These are phyloP conservation scores for Physocephala rufipes DNA, from an alignment of 2,888 invertebrate genomes.

Conservation along the genomic window DNA sequence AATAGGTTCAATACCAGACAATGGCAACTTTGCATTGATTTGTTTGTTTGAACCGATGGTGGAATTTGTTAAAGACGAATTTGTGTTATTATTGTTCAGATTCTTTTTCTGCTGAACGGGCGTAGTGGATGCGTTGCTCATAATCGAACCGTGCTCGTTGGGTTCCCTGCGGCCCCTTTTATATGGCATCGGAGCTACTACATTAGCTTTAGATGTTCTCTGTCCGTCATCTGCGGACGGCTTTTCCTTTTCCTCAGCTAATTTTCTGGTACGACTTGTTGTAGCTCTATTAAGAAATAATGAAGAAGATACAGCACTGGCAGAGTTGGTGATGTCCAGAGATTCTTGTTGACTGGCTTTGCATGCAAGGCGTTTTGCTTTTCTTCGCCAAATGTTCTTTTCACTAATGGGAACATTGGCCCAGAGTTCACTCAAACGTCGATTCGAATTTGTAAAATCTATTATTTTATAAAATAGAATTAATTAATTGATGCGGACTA, in stretches of 20 bases:
- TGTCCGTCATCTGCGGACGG: constrained; percentile 25
- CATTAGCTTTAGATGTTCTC: constrained; percentile 18
- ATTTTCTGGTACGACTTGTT: constrained; percentile 58
- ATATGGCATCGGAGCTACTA: constrained; percentile 34
- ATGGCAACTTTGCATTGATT: constrained; percentile 33
- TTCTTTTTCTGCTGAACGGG: constrained; percentile 39
- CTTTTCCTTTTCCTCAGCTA: constrained; percentile 54
- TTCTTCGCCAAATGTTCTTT: constrained; percentile 81
- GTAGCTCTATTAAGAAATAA: constrained; percentile 59
- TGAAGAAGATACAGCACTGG: constrained; percentile 15
- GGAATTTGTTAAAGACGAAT: constrained; percentile 50
- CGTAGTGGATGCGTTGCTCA: constrained; percentile 12
- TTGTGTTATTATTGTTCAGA: constrained; percentile 52
- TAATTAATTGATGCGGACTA: too few species aligned
- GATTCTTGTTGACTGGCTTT: constrained; percentile 52
- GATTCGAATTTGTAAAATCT: constrained; percentile 86
- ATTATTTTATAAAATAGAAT: too few species aligned
- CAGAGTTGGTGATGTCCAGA: constrained; percentile 40
- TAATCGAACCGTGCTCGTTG: background rate
- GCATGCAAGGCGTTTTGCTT: constrained; percentile 71
- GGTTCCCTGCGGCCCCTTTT: constrained; percentile 42
- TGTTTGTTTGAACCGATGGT: constrained; percentile 13
- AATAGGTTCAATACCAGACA: constrained; percentile 78
- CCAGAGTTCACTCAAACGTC: constrained; percentile 89
- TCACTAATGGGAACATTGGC: constrained; percentile 77